Percentiles rank a stretch among this genome's conserved stretches.
These are phyloP conservation scores for Stictonetta naevosa DNA, from an alignment of 2,113 vertebrate genomes.

Conservation along the genomic window DNA sequence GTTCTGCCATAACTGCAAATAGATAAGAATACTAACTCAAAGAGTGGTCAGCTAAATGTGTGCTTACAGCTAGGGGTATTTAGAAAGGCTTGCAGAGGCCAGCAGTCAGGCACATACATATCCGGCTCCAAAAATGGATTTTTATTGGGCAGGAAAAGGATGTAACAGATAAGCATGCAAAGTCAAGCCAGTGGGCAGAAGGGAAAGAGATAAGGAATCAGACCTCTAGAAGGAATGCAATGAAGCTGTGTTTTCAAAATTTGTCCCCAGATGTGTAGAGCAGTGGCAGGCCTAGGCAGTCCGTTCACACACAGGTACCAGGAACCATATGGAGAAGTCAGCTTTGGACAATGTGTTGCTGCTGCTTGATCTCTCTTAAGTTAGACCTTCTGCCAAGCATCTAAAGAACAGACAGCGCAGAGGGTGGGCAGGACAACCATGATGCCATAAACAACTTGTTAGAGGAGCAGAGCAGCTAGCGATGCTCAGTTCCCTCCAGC, in stretches of 20 bases:
- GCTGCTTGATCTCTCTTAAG: background rate
- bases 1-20: background rate
- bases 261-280: background rate
- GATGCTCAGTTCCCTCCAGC: background rate
- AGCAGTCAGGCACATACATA: slow-evolving; percentile 15
- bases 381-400: background rate
- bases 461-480: background rate
- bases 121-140: slow-evolving; percentile 33
- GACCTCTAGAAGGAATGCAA: background rate
- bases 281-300: background rate
- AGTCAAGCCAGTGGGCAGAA: slow-evolving; percentile 17
- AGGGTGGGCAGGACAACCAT: background rate
- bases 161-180: slow-evolving; percentile 46
- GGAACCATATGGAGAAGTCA: background rate
- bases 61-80: background rate
- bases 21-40: slow-evolving; percentile 1
- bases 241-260: slow-evolving; percentile 5
- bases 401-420: background rate
- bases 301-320: background rate
- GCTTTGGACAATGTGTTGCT: background rate
- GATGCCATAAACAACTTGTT: background rate
- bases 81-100: slow-evolving; percentile 34
- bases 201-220: slow-evolving; percentile 52
- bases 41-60: background rate
- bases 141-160: slow-evolving; percentile 66